Percentiles rank a stretch among this genome's conserved stretches.
phyloP scores from a whole-genome alignment of 2,888 invertebrate species.

The Hipparchia sbordonii region DNA sequence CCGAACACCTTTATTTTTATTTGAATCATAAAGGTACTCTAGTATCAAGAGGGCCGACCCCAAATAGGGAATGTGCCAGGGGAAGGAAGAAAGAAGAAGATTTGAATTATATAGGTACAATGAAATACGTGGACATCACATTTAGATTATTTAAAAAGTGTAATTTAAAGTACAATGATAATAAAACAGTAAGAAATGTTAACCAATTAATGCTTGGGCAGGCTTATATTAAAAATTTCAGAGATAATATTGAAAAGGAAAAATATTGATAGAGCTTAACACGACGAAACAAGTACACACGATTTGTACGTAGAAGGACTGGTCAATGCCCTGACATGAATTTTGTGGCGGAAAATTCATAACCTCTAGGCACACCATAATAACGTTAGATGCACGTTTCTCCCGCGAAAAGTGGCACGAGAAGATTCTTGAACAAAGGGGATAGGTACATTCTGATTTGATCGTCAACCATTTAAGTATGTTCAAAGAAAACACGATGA shows the following conservation, averaged over 20 bases:
- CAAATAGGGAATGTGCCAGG: too few relatives aligned
- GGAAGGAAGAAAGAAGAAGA: too few relatives aligned
- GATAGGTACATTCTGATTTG: constrained; percentile 24
- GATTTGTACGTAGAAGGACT: constrained; percentile 34
- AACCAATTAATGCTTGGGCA: too few relatives aligned
- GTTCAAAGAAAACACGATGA: constrained; percentile 10
- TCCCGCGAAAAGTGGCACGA: constrained; percentile 41
- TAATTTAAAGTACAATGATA: too few relatives aligned
- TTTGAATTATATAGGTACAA: too few relatives aligned
- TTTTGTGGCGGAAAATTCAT: constrained; percentile 42
- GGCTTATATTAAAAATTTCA: neutral
- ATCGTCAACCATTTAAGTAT: constrained; percentile 23
- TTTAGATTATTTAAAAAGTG: too few relatives aligned
- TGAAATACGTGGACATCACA: too few relatives aligned
- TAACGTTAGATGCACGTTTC: constrained; percentile 41
- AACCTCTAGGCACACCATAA: constrained; percentile 38
- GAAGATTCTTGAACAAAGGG: constrained; percentile 37
- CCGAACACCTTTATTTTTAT: too few relatives aligned
- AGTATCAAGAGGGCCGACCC: too few relatives aligned
- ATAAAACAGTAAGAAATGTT: too few relatives aligned
- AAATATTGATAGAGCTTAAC: constrained; percentile 1
- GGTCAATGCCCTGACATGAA: constrained; percentile 39
- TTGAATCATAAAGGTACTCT: too few relatives aligned
- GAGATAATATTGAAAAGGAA: neutral
- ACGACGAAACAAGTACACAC: constrained; percentile 23